These are phyloP conservation scores for Sisyra nigra DNA, from an alignment of 2,888 invertebrate species.

Conservation along the genomic window DNA sequence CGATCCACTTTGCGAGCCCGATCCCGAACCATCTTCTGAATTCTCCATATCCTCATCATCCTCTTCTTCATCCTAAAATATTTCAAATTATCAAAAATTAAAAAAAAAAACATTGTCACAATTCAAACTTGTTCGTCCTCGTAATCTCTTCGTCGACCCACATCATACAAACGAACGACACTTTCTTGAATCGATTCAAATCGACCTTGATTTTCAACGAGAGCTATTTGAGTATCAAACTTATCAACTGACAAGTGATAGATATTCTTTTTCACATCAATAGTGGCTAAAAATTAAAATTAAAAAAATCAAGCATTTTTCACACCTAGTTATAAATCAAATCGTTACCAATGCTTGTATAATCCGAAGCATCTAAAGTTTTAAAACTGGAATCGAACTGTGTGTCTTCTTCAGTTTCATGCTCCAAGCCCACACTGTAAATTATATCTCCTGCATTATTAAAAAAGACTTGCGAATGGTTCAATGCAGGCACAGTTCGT, in stretches of 20 bases:
- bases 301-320: constrained; percentile 1
- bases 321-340: neutral
- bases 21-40: constrained; percentile 41
- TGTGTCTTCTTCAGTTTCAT: constrained; percentile 49
- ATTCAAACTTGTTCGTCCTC: constrained; percentile 68
- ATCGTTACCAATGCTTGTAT: constrained; percentile 67
- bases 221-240: constrained; percentile 72
- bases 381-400: constrained; percentile 87
- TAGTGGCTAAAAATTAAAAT: constrained; percentile 49
- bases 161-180: constrained; percentile 80
- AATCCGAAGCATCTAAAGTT: constrained; percentile 86
- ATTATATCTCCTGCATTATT: constrained; percentile 75
- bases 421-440: constrained; percentile 71
- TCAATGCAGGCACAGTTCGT: constrained; percentile 84
- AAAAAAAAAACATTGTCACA: neutral
- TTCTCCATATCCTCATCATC: constrained; percentile 41
- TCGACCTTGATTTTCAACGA: constrained; percentile 79
- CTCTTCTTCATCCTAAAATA: constrained; percentile 40
- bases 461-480: constrained; percentile 79
- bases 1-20: constrained; percentile 33
- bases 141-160: constrained; percentile 72
- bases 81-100: constrained; percentile 6
- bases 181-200: constrained; percentile 79
- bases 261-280: constrained; percentile 83
- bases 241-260: constrained; percentile 72